These are phyloP conservation scores for Euleptes europaea DNA, from an alignment of 2,113 vertebrate species.

Conservation along the genomic window DNA sequence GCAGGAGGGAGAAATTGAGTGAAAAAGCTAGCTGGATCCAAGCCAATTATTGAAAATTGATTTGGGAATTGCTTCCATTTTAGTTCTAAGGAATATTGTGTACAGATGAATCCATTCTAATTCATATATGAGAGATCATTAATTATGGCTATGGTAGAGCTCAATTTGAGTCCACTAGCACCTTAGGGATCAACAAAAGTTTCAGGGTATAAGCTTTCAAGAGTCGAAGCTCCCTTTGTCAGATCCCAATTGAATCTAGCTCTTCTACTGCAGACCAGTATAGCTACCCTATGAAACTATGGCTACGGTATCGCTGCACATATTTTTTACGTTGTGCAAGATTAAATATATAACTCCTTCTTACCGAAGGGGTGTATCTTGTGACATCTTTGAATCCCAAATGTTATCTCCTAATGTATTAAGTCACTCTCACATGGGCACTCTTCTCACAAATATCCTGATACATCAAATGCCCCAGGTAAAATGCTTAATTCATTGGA, in stretches of 20 bases:
- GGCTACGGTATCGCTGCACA: background rate
- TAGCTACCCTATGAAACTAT: too few species aligned
- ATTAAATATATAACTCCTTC: background rate
- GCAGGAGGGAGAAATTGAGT: too few species aligned
- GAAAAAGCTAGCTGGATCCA: too few species aligned
- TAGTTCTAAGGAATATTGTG: background rate
- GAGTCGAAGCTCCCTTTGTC: too few species aligned
- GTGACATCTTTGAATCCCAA: background rate
- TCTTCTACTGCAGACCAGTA: too few species aligned
- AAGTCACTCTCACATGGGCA: background rate
- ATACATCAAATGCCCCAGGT: constrained; percentile 30
- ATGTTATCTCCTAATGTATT: background rate
- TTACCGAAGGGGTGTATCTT: background rate
- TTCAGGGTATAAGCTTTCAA: too few species aligned
- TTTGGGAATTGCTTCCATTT: background rate
- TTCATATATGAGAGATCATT: background rate
- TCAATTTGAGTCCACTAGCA: too few species aligned
- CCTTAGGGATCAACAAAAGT: too few species aligned
- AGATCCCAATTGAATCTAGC: too few species aligned
- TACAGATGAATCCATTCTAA: background rate
- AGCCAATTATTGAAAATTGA: too few species aligned
- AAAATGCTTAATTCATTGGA: constrained; percentile 39
- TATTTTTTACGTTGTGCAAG: background rate
- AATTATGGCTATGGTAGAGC: background rate
- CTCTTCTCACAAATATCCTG: constrained; percentile 40